phyloP scores from a whole-genome alignment of 2,113 vertebrate species.

The Myrmophylax atrothorax region DNA sequence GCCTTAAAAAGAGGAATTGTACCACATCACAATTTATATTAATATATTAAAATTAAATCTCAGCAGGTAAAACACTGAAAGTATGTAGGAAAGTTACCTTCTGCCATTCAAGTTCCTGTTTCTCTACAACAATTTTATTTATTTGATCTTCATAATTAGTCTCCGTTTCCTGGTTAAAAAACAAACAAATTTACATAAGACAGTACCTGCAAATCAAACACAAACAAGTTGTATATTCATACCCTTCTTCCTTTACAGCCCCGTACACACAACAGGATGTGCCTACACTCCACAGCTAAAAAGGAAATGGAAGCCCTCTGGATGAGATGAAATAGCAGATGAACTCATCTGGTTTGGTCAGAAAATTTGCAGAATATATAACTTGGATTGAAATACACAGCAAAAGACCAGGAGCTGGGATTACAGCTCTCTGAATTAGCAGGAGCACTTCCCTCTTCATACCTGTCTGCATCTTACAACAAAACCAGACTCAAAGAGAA shows the following conservation, averaged over 20 bases:
- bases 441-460: background rate
- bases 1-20: background rate
- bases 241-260: background rate
- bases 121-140: slow-evolving; percentile 86
- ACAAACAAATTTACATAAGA: background rate
- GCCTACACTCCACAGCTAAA: background rate
- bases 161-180: slow-evolving; percentile 83
- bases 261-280: background rate
- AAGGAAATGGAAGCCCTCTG: background rate
- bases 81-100: slow-evolving; percentile 67
- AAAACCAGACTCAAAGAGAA: background rate
- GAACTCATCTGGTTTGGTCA: background rate
- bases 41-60: background rate
- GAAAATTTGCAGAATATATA: background rate
- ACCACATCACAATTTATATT: background rate
- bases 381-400: background rate
- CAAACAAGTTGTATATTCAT: background rate
- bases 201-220: background rate
- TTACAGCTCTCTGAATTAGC: background rate
- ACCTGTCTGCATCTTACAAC: background rate
- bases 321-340: background rate
- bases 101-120: slow-evolving; percentile 92
- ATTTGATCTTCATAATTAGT: slow-evolving; percentile 86
- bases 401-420: background rate
- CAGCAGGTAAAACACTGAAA: background rate